Evolutionary conservation across 1,140 invertebrate genomes (phyloP).

Genomic region (Musca domestica): DNA sequence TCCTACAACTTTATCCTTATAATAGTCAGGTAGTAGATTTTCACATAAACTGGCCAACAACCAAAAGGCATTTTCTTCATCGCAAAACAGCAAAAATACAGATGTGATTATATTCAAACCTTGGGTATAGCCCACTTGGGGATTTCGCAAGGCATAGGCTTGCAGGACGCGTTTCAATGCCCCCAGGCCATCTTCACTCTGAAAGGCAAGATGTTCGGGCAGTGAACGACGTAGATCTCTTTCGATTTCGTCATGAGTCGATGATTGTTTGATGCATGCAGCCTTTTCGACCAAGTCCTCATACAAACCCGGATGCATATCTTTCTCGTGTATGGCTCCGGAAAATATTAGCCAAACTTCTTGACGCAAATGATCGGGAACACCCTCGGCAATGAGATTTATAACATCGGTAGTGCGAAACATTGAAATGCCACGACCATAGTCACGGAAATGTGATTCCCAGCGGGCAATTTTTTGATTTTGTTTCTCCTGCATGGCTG

Average conservation of each 20-base stretch:
- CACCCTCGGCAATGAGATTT: slow-evolving; percentile 86
- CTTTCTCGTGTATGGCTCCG: slow-evolving; percentile 65
- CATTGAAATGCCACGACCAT: slow-evolving; percentile 89
- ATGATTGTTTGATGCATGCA: slow-evolving; percentile 64
- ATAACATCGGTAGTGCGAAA: slow-evolving; percentile 86
- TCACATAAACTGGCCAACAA: slow-evolving; percentile 93
- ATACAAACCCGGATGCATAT: slow-evolving; percentile 84
- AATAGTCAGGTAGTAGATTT: slow-evolving; percentile 94
- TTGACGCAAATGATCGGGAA: slow-evolving; percentile 83
- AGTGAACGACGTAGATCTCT: slow-evolving; percentile 95
- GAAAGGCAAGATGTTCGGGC: slow-evolving; percentile 97
- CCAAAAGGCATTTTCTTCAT: slow-evolving; percentile 98
- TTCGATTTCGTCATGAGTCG: slow-evolving; percentile 96
- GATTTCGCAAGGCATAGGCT: slow-evolving; percentile 94
- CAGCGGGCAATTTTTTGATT: slow-evolving; percentile 82
- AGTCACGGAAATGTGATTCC: slow-evolving; percentile 90
- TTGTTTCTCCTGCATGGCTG: slow-evolving; percentile 72
- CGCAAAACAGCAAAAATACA: slow-evolving; percentile 91
- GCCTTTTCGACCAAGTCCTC: slow-evolving; percentile 74
- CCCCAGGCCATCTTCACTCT: slow-evolving; percentile 80
- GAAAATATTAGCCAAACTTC: slow-evolving; percentile 97
- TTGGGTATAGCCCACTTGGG: slow-evolving; percentile 95
- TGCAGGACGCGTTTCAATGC: slow-evolving; percentile 89
- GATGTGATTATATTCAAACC: slow-evolving; percentile 99
- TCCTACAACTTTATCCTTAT: slow-evolving; percentile 94